These are phyloP conservation scores for Cepphus grylle DNA, from an alignment of 2,113 vertebrate species.

Conservation along the genomic window DNA sequence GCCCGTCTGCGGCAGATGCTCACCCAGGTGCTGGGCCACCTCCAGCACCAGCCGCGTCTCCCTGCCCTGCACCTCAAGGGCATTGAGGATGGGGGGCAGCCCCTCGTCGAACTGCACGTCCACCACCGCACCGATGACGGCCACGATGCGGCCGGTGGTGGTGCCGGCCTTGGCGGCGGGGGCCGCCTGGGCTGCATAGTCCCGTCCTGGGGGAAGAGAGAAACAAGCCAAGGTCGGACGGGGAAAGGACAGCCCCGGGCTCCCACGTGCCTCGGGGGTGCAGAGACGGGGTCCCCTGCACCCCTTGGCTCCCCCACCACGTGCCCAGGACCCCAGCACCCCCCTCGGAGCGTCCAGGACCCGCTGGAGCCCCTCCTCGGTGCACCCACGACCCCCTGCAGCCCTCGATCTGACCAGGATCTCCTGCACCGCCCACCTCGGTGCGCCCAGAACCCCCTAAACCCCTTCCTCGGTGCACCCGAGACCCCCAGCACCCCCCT, in stretches of 20 bases:
- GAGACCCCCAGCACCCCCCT: rapidly evolving
- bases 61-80: constrained; percentile 89
- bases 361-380: rapidly evolving
- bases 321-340: rapidly evolving
- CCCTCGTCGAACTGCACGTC: constrained; percentile 97
- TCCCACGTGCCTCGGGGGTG: rapidly evolving
- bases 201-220: constrained; percentile 73
- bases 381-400: rapidly evolving
- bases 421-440: neutral
- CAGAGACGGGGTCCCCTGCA: neutral
- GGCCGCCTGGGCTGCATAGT: constrained; percentile 85
- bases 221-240: neutral
- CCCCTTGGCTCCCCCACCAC: rapidly evolving
- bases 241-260: neutral
- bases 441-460: too few relatives aligned
- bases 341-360: neutral
- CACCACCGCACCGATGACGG: constrained; percentile 96
- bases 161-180: constrained; percentile 72
- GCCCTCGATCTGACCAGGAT: too few relatives aligned
- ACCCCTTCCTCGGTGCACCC: neutral
- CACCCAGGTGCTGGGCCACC: constrained; percentile 97
- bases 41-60: constrained; percentile 92
- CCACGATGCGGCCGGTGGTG: constrained; percentile 86
- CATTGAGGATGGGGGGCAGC: constrained; percentile 94
- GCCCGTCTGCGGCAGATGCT: neutral